Base-by-base conservation (phyloP, 2,797 vertebrate species). In the Hippopotamyrus pictus region DNA sequence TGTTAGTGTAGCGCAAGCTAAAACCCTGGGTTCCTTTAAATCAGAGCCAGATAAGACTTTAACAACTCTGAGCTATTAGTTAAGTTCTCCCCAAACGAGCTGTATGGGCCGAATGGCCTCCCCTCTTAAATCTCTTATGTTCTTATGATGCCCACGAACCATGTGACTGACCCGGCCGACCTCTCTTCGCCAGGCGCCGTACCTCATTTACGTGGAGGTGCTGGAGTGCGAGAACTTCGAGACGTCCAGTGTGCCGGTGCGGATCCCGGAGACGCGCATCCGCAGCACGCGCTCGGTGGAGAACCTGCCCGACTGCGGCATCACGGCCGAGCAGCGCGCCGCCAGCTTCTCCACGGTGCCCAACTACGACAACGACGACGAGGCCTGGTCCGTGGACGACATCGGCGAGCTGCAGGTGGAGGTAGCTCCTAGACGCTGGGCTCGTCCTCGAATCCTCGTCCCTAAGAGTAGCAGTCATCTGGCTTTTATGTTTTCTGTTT, bases 171-270 rank as follows among this genome's bases (percentile, higher is more conserved):
- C 76, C 8, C 6, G 46, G 8, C 48, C 3, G 37, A 22, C 17
- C 37, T 44, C 2, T 22, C 33, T 5, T 2, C 48, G 5, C 0
- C 91, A 99, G 98, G 98, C 98, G 22, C 98, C 98, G 0, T 99
- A 99, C 90, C 91, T 99, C 59, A 99, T 99, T 95, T 99, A 99
- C 0, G 98, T 98, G 90, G 98, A 99, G 92, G 98, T 99, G 84
- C 95, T 99, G 88, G 98, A 99, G 94, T 99, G 98, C 84, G 98
- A 99, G 92, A 98, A 97, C 93, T 98, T 99, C 0, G 98, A 99
- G 95, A 97, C 96, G 0, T 98, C 98, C 11, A 96, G 76, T 0
- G 97, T 99, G 22, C 98, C 98, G 0, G 93, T 96, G 5, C 94
- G 98, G 48, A 99, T 99, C 92, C 98, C 98, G 0, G 98, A 99